Percentiles rank a stretch among this genome's conserved stretches.
phyloP scores from a whole-genome alignment of 1,140 invertebrate genomes.

The Solenopsis fugax region DNA sequence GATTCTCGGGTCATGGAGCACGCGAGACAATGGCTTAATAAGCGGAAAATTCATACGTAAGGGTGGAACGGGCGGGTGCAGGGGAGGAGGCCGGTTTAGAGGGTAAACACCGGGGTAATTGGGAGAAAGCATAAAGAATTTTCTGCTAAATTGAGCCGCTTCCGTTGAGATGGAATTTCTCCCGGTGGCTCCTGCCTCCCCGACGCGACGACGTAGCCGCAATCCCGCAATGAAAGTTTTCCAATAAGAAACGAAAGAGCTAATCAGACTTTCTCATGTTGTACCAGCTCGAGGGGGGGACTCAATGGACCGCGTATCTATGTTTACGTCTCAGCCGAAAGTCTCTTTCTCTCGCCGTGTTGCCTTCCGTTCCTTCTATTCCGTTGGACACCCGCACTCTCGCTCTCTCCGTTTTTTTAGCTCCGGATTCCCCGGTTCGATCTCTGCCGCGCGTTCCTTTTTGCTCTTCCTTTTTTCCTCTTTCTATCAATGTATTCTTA shows the following conservation, averaged over 20 bases:
- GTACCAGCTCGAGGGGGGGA: conserved; percentile 64
- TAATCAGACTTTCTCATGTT: conserved; percentile 82
- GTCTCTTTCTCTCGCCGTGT: conserved; percentile 9
- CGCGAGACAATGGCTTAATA: conserved; percentile 58
- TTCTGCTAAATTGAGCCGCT: conserved; percentile 81
- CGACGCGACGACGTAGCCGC: conserved; percentile 55
- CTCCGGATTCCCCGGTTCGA: conserved; percentile 12
- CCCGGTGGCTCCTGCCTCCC: conserved; percentile 38
- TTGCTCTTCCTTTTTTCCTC: not conserved
- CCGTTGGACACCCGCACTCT: not conserved
- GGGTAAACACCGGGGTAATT: conserved; percentile 77
- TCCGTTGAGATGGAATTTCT: conserved; percentile 79
- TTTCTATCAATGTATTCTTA: not conserved
- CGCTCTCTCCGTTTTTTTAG: conserved; percentile 22
- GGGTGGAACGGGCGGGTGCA: conserved; percentile 7
- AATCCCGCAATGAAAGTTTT: conserved; percentile 77
- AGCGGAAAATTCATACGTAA: conserved; percentile 48
- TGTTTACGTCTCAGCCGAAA: conserved; percentile 59
- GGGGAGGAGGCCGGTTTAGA: conserved; percentile 55
- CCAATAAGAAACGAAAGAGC: conserved; percentile 80
- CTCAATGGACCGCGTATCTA: conserved; percentile 79
- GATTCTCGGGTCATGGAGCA: conserved; percentile 45
- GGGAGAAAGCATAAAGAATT: conserved; percentile 81
- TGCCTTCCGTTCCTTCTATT: not conserved
- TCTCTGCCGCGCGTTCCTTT: conserved; percentile 28